Percentiles rank a stretch among this genome's conserved stretches.
These are phyloP conservation scores for Diaperis boleti DNA, from an alignment of 2,888 invertebrate genomes.

Conservation along the genomic window DNA sequence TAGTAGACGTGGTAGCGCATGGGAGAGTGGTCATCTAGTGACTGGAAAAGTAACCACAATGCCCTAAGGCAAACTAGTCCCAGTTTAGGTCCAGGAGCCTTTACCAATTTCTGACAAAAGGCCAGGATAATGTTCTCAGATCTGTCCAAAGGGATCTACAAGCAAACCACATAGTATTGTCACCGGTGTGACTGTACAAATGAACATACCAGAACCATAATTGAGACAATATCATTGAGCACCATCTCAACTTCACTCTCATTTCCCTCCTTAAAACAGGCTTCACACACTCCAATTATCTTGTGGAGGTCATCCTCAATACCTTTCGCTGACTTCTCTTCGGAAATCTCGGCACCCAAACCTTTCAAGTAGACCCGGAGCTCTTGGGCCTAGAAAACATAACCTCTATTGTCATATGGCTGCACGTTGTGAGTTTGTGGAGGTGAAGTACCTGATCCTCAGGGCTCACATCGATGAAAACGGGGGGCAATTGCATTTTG, in stretches of 20 bases:
- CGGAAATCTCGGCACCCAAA: slow-evolving; percentile 94
- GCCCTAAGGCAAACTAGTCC: slow-evolving; percentile 87
- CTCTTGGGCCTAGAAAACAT: slow-evolving; percentile 80
- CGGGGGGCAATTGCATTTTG: slow-evolving; percentile 84
- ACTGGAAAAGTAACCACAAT: slow-evolving; percentile 93
- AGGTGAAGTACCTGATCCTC: slow-evolving; percentile 83
- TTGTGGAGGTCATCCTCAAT: slow-evolving; percentile 94
- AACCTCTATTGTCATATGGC: slow-evolving; percentile 49
- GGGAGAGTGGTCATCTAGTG: slow-evolving; percentile 85
- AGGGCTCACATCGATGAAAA: slow-evolving; percentile 91
- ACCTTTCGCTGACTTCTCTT: slow-evolving; percentile 89
- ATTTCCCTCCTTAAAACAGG: slow-evolving; percentile 89
- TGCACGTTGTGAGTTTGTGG: slow-evolving; percentile 6
- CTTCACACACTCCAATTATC: slow-evolving; percentile 93
- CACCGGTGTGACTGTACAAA: no score
- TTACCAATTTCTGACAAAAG: slow-evolving; percentile 92
- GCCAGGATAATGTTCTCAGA: slow-evolving; percentile 90
- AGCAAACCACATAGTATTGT: neutral
- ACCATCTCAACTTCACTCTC: slow-evolving; percentile 92
- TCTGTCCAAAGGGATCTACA: slow-evolving; percentile 84
- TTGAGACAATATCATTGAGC: slow-evolving; percentile 95
- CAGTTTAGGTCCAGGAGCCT: slow-evolving; percentile 85
- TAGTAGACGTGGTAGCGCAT: slow-evolving; percentile 94
- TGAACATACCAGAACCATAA: slow-evolving; percentile 87
- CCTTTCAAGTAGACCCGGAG: slow-evolving; percentile 90